Evolutionary conservation across 2,797 vertebrate genomes (phyloP).

Genomic region (Pteronotus mesoamericanus): DNA sequence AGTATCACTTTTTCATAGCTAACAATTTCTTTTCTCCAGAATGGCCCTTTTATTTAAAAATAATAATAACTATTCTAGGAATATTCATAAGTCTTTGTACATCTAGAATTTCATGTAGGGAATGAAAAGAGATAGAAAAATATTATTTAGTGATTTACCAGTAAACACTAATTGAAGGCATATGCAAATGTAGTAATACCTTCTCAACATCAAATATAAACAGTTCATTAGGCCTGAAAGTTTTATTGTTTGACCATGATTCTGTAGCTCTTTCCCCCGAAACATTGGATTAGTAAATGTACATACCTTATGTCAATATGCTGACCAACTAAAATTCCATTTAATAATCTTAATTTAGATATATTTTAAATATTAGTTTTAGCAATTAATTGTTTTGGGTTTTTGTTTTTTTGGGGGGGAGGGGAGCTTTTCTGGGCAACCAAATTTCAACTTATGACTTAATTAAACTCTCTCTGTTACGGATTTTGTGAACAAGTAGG

Average conservation of each 20-base stretch:
- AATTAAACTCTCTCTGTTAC: not conserved
- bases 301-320: not conserved
- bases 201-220: conserved; percentile 9
- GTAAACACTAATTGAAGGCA: conserved; percentile 16
- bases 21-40: conserved; percentile 10
- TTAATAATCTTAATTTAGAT: conserved; percentile 18
- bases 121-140: conserved; percentile 28
- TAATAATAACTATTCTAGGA: not conserved
- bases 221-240: not conserved
- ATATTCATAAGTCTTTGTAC: not conserved
- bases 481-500: conserved; percentile 22
- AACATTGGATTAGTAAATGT: not conserved
- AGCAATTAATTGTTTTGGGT: conserved; percentile 22
- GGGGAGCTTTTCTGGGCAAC: not conserved
- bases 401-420: conserved; percentile 33
- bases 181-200: not conserved
- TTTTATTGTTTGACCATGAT: not conserved
- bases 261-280: not conserved
- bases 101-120: not conserved
- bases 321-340: not conserved
- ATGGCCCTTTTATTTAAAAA: not conserved
- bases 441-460: conserved; percentile 34
- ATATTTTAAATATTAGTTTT: conserved; percentile 35
- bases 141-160: not conserved
- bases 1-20: not conserved